These are phyloP conservation scores for Aradophagus sp. DNA, from an alignment of 1,140 invertebrate species.

Conservation along the genomic window DNA sequence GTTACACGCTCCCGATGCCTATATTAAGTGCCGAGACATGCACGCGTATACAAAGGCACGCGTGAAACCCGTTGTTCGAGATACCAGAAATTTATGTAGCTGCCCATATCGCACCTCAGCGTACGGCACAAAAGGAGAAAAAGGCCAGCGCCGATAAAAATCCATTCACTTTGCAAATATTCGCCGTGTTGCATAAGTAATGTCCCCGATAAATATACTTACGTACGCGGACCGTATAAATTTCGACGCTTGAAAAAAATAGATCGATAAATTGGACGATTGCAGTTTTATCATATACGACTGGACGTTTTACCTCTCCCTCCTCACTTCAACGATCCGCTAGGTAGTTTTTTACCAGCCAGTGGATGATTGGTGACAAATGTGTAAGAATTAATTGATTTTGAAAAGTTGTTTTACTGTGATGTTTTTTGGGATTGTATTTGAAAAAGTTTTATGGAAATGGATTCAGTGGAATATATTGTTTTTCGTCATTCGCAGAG, in stretches of 20 bases:
- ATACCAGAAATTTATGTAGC: conserved; percentile 59
- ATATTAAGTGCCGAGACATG: conserved; percentile 53
- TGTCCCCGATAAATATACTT: conserved; percentile 37
- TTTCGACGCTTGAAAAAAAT: conserved; percentile 18
- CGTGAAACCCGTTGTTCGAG: conserved; percentile 58
- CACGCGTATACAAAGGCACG: conserved; percentile 55
- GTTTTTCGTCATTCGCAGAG: too few relatives aligned
- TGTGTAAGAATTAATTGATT: too few relatives aligned
- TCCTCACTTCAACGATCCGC: too few relatives aligned
- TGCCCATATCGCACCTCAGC: conserved; percentile 55
- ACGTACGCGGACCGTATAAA: conserved; percentile 28
- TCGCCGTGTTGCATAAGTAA: conserved; percentile 56
- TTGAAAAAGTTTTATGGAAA: not conserved
- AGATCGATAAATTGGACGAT: conserved; percentile 20
- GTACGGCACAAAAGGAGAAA: conserved; percentile 45
- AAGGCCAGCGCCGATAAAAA: conserved; percentile 43
- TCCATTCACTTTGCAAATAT: conserved; percentile 60
- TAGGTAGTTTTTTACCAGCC: too few relatives aligned
- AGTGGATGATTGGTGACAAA: too few relatives aligned
- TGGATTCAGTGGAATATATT: too few relatives aligned
- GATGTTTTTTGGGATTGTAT: too few relatives aligned
- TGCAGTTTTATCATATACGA: conserved; percentile 26
- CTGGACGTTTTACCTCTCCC: too few relatives aligned
- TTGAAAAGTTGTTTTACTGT: too few relatives aligned
- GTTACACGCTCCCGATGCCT: conserved; percentile 53